These are phyloP conservation scores for Drosophila kanapiae DNA, from an alignment of 1,140 invertebrate species.

Conservation along the genomic window DNA sequence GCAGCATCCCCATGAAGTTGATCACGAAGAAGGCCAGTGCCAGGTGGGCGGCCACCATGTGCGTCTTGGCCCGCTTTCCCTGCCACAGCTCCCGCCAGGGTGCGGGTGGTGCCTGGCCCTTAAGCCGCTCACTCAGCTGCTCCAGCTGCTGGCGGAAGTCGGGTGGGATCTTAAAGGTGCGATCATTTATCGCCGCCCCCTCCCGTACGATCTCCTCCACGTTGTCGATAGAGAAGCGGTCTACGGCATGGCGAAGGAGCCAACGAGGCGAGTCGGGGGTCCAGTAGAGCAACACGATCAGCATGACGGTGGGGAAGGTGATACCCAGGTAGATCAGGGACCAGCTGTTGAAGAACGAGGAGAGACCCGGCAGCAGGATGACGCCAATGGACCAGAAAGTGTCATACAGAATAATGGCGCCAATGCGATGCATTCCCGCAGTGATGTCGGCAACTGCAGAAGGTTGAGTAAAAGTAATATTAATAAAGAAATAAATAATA, in stretches of 20 bases:
- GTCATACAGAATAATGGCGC: slow-evolving; percentile 85
- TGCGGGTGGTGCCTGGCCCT: slow-evolving; percentile 57
- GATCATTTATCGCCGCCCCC: slow-evolving; percentile 82
- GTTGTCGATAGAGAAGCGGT: slow-evolving; percentile 61
- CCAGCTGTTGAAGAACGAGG: slow-evolving; percentile 84
- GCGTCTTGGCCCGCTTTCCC: slow-evolving; percentile 71
- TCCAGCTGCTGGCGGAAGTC: slow-evolving; percentile 78
- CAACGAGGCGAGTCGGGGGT: slow-evolving; percentile 85
- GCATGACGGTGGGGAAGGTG: slow-evolving; percentile 82
- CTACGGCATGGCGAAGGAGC: slow-evolving; percentile 75
- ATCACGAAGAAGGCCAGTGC: slow-evolving; percentile 83
- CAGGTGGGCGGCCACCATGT: slow-evolving; percentile 78
- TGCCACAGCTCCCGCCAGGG: slow-evolving; percentile 77
- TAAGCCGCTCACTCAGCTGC: slow-evolving; percentile 65
- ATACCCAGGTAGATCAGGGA: slow-evolving; percentile 85
- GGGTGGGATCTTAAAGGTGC: slow-evolving; percentile 71
- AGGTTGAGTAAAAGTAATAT: background rate
- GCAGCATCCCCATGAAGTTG: slow-evolving; percentile 85
- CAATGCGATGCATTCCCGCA: slow-evolving; percentile 80
- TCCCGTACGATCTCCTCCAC: slow-evolving; percentile 79
- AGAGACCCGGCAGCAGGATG: slow-evolving; percentile 82
- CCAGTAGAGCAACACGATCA: slow-evolving; percentile 84
- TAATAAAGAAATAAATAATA: background rate
- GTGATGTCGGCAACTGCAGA: slow-evolving; percentile 81
- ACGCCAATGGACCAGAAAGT: slow-evolving; percentile 85